Base-by-base conservation (phyloP, 2,797 vertebrate genomes). In the Galaxias olidus region DNA sequence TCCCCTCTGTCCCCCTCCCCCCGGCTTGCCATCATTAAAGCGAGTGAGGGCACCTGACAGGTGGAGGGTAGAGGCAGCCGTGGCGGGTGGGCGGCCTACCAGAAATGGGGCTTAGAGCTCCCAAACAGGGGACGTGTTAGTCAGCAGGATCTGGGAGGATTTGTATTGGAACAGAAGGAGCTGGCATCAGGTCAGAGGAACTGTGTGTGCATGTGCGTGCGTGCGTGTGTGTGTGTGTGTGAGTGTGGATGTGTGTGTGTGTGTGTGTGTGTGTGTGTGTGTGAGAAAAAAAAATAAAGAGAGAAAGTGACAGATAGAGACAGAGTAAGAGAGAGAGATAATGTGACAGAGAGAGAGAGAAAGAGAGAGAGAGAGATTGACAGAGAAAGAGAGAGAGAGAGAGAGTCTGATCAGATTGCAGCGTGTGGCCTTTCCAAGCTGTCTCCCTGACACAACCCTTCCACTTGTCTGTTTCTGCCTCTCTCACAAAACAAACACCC, bases 21-120 rank as follows among this genome's bases (percentile, higher is more conserved):
- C n/a, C 14, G 12, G 54, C 49, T 56, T 30, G 20, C 61, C 69
- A 53, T 69, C 53, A 73, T 81, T 85, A 82, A 82, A 82, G 84
- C 65, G 71, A 68, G 81, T 74, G 79, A 80, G 78, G 82, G 71
- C 88, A 90, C 87, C 89, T 89, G 86, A 86, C 90, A 91, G 89
- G 88, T 90, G 88, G 83, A 86, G 64, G 74, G 77, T 56, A 79
- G 77, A 18, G 71, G 84, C 78, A 74, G 65, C 61, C 66, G 66
- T 85, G 81, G 84, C 6, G 30, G 30, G 84, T 30, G 30, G 30
- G 84, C 78, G 19, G 52, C 73, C 74, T 72, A 80, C 82, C 85
- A 88, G 77, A 72, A 69, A 82, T 15, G 40, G 17, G 45, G 76
- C 77, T 87, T 60, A 76, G 63, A 74, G 67, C 61, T 71, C 60